Conservation (phyloP, 2,113 vertebrate genomes). For the Corvus hawaiiensis region DNA sequence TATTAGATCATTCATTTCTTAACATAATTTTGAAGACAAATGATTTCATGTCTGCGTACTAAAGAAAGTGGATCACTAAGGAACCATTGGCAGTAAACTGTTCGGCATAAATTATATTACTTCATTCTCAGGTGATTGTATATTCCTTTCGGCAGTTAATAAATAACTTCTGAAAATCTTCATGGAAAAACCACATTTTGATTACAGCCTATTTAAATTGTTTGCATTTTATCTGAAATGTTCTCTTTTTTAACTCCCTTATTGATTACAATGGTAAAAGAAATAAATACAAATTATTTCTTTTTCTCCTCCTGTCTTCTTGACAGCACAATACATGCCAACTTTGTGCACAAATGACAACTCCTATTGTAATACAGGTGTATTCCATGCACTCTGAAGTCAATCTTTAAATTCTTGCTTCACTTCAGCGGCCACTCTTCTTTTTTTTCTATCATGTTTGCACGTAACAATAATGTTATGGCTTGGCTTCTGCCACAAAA, state of each 20-base stretch:
- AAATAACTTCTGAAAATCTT: background rate
- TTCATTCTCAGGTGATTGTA: background rate
- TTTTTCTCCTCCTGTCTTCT: background rate
- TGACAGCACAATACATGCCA: background rate
- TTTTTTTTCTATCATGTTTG: background rate
- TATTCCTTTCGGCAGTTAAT: background rate
- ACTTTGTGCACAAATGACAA: background rate
- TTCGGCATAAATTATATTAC: background rate
- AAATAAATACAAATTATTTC: background rate
- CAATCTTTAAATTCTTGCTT: background rate
- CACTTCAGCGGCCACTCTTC: background rate
- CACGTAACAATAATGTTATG: background rate
- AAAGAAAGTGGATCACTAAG: background rate
- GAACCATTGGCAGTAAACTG: background rate
- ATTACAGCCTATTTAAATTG: background rate
- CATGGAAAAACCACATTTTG: background rate
- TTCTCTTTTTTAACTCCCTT: background rate
- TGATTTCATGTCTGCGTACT: background rate
- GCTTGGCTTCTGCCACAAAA: background rate
- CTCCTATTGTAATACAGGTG: background rate
- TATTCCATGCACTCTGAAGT: background rate
- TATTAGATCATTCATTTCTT: background rate
- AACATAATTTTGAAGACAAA: background rate
- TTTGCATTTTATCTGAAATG: background rate
- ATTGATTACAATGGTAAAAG: background rate